Percentiles rank a stretch among this genome's conserved stretches.
Conservation (phyloP, 2,888 invertebrate species). For the Synergus japonicus region DNA sequence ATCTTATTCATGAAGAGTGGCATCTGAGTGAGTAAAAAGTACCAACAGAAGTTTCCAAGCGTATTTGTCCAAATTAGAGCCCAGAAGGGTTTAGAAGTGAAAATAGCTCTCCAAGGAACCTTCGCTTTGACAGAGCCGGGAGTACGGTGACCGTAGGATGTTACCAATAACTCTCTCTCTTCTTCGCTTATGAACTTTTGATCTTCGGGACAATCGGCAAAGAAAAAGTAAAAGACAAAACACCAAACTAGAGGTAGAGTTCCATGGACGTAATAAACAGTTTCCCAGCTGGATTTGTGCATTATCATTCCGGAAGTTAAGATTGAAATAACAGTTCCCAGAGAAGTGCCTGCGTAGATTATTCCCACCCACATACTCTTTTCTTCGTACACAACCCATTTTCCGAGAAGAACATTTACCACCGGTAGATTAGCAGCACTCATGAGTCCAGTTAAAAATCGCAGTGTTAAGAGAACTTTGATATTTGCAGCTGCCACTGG, state of each 20-base stretch:
- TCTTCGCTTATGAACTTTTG: slow-evolving; percentile 73
- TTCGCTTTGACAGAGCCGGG: slow-evolving; percentile 51
- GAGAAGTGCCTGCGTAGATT: slow-evolving; percentile 72
- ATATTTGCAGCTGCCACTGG: slow-evolving; percentile 61
- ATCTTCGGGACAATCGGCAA: slow-evolving; percentile 74
- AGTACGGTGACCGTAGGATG: slow-evolving; percentile 71
- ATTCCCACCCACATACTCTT: slow-evolving; percentile 73
- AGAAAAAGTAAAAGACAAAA: slow-evolving; percentile 64
- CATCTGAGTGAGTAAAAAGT: slow-evolving; percentile 78
- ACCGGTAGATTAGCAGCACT: slow-evolving; percentile 73
- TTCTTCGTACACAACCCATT: slow-evolving; percentile 75
- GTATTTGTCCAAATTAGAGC: slow-evolving; percentile 77
- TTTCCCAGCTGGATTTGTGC: slow-evolving; percentile 66
- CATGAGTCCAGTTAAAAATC: slow-evolving; percentile 69
- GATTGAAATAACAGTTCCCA: slow-evolving; percentile 74
- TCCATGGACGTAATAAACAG: slow-evolving; percentile 73
- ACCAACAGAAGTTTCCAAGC: slow-evolving; percentile 78
- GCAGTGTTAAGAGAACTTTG: slow-evolving; percentile 58
- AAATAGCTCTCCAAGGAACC: slow-evolving; percentile 77
- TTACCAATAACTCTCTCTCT: slow-evolving; percentile 72
- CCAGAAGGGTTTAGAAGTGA: slow-evolving; percentile 77
- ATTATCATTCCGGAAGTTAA: slow-evolving; percentile 70
- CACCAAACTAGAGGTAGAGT: slow-evolving; percentile 71
- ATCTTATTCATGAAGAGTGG: slow-evolving; percentile 79
- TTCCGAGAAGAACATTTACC: slow-evolving; percentile 72